Evolutionary conservation across 2,888 invertebrate genomes (phyloP).

Genomic region (Drosophila monieri): DNA sequence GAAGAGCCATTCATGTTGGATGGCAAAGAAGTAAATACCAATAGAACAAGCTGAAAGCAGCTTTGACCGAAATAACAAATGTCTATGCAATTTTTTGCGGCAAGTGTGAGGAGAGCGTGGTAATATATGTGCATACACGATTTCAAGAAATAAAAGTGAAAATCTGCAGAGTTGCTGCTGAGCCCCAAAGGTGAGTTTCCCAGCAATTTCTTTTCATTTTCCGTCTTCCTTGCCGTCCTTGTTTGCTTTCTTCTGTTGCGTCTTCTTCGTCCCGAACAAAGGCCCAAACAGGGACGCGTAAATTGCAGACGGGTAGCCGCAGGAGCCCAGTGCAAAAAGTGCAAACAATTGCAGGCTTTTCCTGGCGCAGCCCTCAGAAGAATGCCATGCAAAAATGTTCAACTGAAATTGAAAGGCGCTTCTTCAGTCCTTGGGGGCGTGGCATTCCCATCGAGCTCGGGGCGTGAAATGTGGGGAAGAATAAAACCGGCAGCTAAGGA

Average conservation of each 20-base stretch:
- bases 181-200: slow-evolving; percentile 32
- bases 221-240: slow-evolving; percentile 3
- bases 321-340: slow-evolving; percentile 37
- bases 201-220: slow-evolving; percentile 18
- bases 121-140: slow-evolving; percentile 45
- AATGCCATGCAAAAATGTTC: slow-evolving; percentile 60
- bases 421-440: slow-evolving; percentile 48
- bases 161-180: slow-evolving; percentile 32
- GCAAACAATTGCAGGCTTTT: slow-evolving; percentile 62
- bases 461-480: slow-evolving; percentile 57
- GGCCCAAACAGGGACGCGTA: slow-evolving; percentile 37
- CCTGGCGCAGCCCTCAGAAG: slow-evolving; percentile 14
- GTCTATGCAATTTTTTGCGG: slow-evolving; percentile 67
- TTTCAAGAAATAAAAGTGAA: slow-evolving; percentile 29
- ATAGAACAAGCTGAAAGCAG: slow-evolving; percentile 50
- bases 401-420: slow-evolving; percentile 65
- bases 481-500: slow-evolving; percentile 42
- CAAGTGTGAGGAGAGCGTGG: slow-evolving; percentile 28
- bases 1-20: neutral
- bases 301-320: slow-evolving; percentile 22
- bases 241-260: slow-evolving; percentile 1
- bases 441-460: slow-evolving; percentile 41
- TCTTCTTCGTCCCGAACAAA: slow-evolving; percentile 34
- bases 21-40: slow-evolving; percentile 25
- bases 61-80: slow-evolving; percentile 65